Conservation (phyloP, 2,113 vertebrate species). For the Paraplagusia blochii region DNA sequence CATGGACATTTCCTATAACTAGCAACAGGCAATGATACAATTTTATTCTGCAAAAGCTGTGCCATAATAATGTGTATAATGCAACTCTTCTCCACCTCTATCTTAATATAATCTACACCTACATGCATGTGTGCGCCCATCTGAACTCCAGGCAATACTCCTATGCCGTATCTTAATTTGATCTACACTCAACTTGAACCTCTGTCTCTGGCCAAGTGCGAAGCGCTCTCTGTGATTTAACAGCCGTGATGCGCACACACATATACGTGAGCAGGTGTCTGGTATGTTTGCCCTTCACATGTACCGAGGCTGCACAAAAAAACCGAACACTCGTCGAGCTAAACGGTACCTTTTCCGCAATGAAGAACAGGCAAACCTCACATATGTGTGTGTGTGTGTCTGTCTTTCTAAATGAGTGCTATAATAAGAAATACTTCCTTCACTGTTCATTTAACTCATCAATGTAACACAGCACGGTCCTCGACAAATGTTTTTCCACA, state of each 20-base stretch:
- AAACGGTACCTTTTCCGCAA: constrained; percentile 9
- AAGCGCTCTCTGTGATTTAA: constrained; percentile 17
- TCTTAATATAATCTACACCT: constrained; percentile 72
- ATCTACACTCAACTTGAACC: constrained; percentile 54
- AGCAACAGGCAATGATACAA: too few relatives aligned
- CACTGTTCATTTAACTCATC: constrained; percentile 35
- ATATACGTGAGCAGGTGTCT: constrained; percentile 2
- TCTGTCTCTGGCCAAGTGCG: constrained; percentile 25
- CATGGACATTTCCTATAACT: too few relatives aligned
- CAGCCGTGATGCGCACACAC: constrained; percentile 8
- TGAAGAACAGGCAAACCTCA: constrained; percentile 17
- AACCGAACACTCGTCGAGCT: background rate
- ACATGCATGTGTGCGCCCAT: constrained; percentile 48
- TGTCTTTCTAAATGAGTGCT: constrained; percentile 29
- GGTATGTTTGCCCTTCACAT: constrained; percentile 23
- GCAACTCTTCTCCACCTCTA: constrained; percentile 37
- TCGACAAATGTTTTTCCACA: constrained; percentile 49
- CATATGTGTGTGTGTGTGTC: constrained; percentile 16
- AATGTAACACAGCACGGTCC: constrained; percentile 19
- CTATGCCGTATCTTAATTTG: constrained; percentile 61
- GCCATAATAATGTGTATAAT: constrained; percentile 33
- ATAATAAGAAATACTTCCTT: constrained; percentile 37
- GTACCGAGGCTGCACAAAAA: background rate
- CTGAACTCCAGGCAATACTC: constrained; percentile 46
- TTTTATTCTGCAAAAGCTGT: too few relatives aligned